These are phyloP conservation scores for Malurus alboscapulatus DNA, from an alignment of 2,113 vertebrate genomes.

Conservation along the genomic window DNA sequence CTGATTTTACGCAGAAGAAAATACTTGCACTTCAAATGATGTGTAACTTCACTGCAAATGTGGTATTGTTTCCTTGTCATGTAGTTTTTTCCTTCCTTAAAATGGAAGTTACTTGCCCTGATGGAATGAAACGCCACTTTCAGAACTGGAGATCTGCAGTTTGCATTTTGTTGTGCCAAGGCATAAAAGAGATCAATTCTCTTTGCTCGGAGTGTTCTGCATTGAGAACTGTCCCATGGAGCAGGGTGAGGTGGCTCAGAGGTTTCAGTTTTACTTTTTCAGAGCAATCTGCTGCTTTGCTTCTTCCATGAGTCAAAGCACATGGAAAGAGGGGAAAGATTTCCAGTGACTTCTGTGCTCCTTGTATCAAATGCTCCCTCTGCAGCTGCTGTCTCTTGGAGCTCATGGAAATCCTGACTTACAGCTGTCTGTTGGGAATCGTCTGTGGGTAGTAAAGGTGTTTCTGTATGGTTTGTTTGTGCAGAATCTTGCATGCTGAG, in stretches of 20 bases:
- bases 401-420: background rate
- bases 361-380: background rate
- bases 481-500: background rate
- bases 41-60: background rate
- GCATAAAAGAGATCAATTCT: background rate
- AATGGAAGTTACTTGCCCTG: background rate
- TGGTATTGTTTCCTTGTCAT: background rate
- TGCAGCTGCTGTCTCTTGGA: background rate
- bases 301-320: background rate
- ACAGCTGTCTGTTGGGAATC: background rate
- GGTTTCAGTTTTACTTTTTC: background rate
- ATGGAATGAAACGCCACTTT: background rate
- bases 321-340: background rate
- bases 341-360: background rate
- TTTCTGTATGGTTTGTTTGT: background rate
- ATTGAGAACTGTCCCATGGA: background rate
- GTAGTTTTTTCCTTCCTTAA: background rate
- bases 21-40: background rate
- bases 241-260: background rate
- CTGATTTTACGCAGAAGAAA: background rate
- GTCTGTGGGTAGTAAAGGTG: background rate
- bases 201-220: background rate
- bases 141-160: background rate
- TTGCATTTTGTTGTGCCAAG: background rate
- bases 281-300: background rate